phyloP scores from a whole-genome alignment of 1,140 invertebrate genomes.

The Conus ventricosus region DNA sequence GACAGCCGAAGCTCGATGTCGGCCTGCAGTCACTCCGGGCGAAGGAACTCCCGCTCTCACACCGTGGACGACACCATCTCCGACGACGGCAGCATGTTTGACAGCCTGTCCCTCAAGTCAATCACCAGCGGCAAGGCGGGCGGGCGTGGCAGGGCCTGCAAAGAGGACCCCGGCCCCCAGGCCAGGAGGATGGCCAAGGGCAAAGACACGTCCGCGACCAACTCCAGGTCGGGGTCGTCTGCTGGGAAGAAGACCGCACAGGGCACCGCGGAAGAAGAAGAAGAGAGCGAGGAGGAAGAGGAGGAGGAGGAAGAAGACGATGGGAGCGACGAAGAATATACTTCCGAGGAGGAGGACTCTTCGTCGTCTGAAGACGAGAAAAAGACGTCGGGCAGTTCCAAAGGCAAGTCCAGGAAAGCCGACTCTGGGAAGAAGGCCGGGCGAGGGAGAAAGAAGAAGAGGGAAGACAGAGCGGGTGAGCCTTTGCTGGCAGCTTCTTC shows the following conservation, averaged over 20 bases:
- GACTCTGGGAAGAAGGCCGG: background rate
- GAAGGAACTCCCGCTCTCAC: background rate
- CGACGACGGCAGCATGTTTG: conserved; percentile 19
- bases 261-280: background rate
- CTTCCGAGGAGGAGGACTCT: conserved; percentile 49
- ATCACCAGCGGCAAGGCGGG: background rate
- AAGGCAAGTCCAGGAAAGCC: conserved; percentile 44
- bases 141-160: background rate
- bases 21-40: background rate
- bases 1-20: conserved; percentile 18
- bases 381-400: conserved; percentile 21
- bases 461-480: conserved; percentile 5
- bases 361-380: conserved; percentile 44
- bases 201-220: background rate
- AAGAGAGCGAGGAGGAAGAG: conserved; percentile 33
- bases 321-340: conserved; percentile 2
- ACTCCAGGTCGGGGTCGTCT: background rate
- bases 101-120: background rate
- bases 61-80: conserved; percentile 12
- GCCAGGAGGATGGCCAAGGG: background rate
- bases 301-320: conserved; percentile 22
- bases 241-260: background rate
- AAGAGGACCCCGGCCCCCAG: background rate
- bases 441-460: conserved; percentile 26
- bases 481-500: background rate